Conservation (phyloP, 2,888 invertebrate genomes). For the Euphydryas editha region DNA sequence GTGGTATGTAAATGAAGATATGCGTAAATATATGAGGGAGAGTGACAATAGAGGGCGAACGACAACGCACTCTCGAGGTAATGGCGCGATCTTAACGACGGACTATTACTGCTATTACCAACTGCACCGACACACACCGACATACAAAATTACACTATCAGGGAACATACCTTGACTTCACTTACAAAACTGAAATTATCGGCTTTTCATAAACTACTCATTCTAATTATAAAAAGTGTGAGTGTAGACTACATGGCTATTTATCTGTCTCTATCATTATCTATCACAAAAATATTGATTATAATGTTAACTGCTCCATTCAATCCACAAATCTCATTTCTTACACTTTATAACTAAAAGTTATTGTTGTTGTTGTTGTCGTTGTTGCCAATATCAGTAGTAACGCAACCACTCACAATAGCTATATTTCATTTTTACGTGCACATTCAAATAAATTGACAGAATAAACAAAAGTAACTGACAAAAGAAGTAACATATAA, state of each 20-base stretch:
- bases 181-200: too few relatives aligned
- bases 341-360: too few relatives aligned
- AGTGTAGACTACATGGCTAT: too few relatives aligned
- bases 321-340: too few relatives aligned
- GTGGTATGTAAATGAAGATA: not conserved
- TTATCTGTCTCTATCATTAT: too few relatives aligned
- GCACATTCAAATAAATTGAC: not conserved
- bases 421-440: too few relatives aligned
- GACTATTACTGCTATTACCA: not conserved
- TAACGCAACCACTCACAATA: too few relatives aligned
- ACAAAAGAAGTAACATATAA: not conserved
- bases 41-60: not conserved
- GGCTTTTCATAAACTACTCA: not conserved
- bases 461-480: not conserved
- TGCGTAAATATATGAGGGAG: not conserved
- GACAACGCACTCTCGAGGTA: conserved; percentile 7
- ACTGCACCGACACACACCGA: not conserved
- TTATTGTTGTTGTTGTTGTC: too few relatives aligned
- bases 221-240: not conserved
- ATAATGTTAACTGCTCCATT: too few relatives aligned
- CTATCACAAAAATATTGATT: too few relatives aligned
- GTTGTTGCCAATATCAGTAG: too few relatives aligned
- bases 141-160: not conserved
- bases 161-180: not conserved
- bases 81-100: conserved; percentile 11